Evolutionary conservation across 2,888 invertebrate genomes (phyloP), one percentile per base, ranked within the genome.

Genomic region (Drosophila melanosoma): DNA sequence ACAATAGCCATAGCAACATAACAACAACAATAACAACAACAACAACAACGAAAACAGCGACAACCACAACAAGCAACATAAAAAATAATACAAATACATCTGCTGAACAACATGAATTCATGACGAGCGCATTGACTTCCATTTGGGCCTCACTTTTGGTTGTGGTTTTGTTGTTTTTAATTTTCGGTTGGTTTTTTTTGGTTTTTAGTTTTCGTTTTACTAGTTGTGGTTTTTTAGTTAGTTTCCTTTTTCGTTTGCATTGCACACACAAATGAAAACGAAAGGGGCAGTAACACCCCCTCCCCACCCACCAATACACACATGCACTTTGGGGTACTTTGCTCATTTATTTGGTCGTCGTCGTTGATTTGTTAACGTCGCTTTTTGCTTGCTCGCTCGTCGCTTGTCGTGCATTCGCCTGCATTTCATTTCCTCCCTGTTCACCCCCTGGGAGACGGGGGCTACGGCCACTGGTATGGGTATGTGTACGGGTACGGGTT

Each of bases 81-180:
- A 62, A 58, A 78, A 67, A 68, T n/a, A n/a, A n/a, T n/a, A 58
- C 70, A 56, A 62, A 70, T 59, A 63, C 87, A 82, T 74, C 65
- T 74, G 72, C 76, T 76, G 15, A 23, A 8, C 74, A 82, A 89
- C 76, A 79, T 90, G 80, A 82, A 88, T 77, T 74, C 86, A 85
- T 85, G 83, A 74, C 74, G 71, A 71, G 83, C 81, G 65, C 83
- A 87, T 90, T 87, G 86, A 87, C 86, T 90, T 88, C 76, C 69
- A 68, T 74, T 58, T 77, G 87, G 81, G 76, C 69, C 83, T 72
- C 86, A 73, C 74, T 82, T 85, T 69, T 87, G 81, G 69, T 66
- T 71, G 70, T 65, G 63, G 45, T 75, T 59, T 53, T 69, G 29
- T 64, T 38, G 20, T 45, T 52, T 74, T 48, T 33, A 23, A 20